phyloP scores from a whole-genome alignment of 92 coral and sea anemone genomes.

The Epizoanthus fatuus region DNA sequence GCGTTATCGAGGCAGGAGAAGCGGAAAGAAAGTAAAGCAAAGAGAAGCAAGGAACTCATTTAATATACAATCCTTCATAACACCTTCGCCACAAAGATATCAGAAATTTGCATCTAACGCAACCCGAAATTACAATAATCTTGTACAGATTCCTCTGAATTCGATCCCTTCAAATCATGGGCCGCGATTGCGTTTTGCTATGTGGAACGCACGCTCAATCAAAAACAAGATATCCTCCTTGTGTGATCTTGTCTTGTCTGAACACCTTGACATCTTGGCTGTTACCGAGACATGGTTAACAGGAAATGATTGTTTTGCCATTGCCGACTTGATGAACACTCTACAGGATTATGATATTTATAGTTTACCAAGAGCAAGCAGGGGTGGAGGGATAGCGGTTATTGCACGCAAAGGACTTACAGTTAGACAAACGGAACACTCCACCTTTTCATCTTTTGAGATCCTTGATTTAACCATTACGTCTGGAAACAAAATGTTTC shows the following conservation, averaged over 20 bases:
- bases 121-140: background rate
- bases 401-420: no score
- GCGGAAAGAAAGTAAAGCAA: background rate
- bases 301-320: background rate
- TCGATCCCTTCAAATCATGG: no score
- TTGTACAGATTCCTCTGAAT: no score
- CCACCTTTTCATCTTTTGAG: background rate
- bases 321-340: background rate
- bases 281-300: background rate
- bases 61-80: background rate
- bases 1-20: background rate
- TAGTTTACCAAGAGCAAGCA: no score
- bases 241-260: background rate
- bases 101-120: background rate
- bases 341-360: no score
- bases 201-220: background rate
- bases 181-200: no score
- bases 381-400: no score
- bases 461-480: no score
- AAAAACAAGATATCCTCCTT: background rate
- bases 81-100: background rate
- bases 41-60: background rate
- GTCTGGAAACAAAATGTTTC: no score
- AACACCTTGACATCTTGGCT: background rate
- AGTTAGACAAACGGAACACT: background rate